Percentiles rank a stretch among this genome's conserved stretches.
Evolutionary conservation across 2,888 invertebrate genomes (phyloP).

Genomic region (Cheilosia urbana): DNA sequence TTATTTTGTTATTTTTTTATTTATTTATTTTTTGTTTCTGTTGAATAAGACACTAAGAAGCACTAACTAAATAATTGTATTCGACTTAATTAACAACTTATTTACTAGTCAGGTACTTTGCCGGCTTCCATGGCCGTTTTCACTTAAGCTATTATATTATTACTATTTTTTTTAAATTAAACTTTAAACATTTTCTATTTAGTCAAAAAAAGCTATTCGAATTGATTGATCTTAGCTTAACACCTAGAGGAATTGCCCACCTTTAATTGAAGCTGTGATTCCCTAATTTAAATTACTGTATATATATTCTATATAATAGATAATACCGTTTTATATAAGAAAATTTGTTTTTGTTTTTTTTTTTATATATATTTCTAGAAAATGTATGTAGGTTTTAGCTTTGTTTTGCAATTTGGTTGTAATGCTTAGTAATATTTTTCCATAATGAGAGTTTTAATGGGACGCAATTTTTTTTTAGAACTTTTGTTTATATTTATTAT

Average conservation of each 20-base stretch:
- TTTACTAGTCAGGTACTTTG: conserved; percentile 69
- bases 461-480: conserved; percentile 69
- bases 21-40: conserved; percentile 44
- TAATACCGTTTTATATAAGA: conserved; percentile 59
- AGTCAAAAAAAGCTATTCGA: conserved; percentile 71
- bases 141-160: conserved; percentile 1
- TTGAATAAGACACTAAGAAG: conserved; percentile 74
- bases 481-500: background rate
- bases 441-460: conserved; percentile 53
- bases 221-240: conserved; percentile 74
- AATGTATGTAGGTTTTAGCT: conserved; percentile 39
- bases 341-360: conserved; percentile 36
- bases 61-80: conserved; percentile 65
- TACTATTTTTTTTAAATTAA: conserved; percentile 11
- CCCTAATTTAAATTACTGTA: conserved; percentile 47
- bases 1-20: background rate
- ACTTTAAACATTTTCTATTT: conserved; percentile 56
- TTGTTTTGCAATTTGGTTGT: conserved; percentile 67
- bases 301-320: conserved; percentile 54
- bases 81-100: conserved; percentile 64
- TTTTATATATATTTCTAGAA: conserved; percentile 47
- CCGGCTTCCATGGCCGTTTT: conserved; percentile 23
- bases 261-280: conserved; percentile 52
- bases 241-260: conserved; percentile 66
- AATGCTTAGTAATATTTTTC: conserved; percentile 29